Conservation (phyloP, 2,113 vertebrate species). For the Phalacrocorax pelagicus region DNA sequence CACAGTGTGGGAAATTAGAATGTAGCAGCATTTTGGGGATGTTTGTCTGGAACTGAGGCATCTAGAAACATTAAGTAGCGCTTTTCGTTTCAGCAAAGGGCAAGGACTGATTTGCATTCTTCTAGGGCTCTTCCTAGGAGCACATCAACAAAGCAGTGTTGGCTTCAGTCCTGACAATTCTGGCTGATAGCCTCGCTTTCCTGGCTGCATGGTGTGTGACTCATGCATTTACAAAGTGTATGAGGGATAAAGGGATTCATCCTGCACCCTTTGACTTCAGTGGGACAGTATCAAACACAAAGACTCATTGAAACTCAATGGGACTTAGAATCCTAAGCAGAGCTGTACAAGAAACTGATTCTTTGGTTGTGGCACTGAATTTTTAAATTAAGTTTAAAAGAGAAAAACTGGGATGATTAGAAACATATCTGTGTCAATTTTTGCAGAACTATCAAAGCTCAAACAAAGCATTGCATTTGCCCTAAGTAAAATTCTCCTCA, state of each 20-base stretch:
- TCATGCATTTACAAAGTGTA: conserved; percentile 41
- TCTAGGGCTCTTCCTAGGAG: not conserved
- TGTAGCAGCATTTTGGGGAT: not conserved
- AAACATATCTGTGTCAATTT: not conserved
- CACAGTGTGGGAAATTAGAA: not conserved
- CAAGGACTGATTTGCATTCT: conserved; percentile 48
- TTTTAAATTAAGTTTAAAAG: not conserved
- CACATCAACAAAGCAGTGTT: conserved; percentile 27
- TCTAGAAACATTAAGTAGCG: conserved; percentile 26
- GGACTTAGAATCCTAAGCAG: conserved; percentile 37
- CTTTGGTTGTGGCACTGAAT: not conserved
- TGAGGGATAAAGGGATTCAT: conserved; percentile 59
- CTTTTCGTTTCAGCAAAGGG: conserved; percentile 16
- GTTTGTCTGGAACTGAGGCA: conserved; percentile 5
- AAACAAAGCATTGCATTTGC: not conserved
- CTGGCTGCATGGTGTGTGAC: conserved; percentile 43
- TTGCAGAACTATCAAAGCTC: not conserved
- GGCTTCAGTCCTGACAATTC: conserved; percentile 38
- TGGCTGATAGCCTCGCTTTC: conserved; percentile 38
- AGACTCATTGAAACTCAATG: conserved; percentile 46
- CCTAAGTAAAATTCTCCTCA: not conserved
- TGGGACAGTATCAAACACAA: conserved; percentile 40
- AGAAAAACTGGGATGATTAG: not conserved
- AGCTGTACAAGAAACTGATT: conserved; percentile 41
- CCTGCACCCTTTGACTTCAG: conserved; percentile 47